Evolutionary conservation across 2,888 invertebrate genomes (phyloP).

Genomic region (Brachyptera putata): DNA sequence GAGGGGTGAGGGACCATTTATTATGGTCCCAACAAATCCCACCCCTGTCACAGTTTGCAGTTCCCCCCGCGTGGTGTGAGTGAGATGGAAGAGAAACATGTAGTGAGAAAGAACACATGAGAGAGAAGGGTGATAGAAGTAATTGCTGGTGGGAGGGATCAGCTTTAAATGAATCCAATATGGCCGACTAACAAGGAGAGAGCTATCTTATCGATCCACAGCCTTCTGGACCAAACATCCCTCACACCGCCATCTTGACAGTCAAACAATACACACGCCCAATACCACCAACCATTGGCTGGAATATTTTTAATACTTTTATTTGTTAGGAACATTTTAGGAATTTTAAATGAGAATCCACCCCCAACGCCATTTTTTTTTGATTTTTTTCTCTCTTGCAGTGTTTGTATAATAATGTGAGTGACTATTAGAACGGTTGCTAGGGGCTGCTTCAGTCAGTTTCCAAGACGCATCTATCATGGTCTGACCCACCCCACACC

Average conservation of each 20-base stretch:
- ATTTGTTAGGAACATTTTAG: constrained; percentile 1
- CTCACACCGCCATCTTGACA: constrained; percentile 18
- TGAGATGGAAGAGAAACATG: constrained; percentile 1
- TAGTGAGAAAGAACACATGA: not conserved
- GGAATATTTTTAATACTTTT: constrained; percentile 18
- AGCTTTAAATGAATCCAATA: constrained; percentile 17
- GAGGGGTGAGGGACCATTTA: constrained; percentile 14
- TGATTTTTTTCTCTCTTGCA: too few species aligned
- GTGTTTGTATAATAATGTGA: constrained; percentile 16
- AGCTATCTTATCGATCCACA: constrained; percentile 18
- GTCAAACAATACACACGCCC: constrained; percentile 12
- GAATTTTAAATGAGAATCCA: constrained; percentile 16
- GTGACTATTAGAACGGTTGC: not conserved
- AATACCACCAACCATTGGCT: constrained; percentile 1
- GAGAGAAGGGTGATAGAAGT: constrained; percentile 21
- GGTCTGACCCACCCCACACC: not conserved
- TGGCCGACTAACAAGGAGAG: constrained; percentile 12
- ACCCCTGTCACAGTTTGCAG: constrained; percentile 21
- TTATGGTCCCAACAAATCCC: constrained; percentile 23
- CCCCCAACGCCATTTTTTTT: constrained; percentile 14
- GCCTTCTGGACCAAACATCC: constrained; percentile 15
- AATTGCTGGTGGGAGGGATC: constrained; percentile 21
- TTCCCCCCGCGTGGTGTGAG: constrained; percentile 8
- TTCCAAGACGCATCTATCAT: constrained; percentile 10
- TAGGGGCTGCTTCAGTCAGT: not conserved